Conservation (phyloP, 2,797 vertebrate species). For the Borostomias antarcticus region DNA sequence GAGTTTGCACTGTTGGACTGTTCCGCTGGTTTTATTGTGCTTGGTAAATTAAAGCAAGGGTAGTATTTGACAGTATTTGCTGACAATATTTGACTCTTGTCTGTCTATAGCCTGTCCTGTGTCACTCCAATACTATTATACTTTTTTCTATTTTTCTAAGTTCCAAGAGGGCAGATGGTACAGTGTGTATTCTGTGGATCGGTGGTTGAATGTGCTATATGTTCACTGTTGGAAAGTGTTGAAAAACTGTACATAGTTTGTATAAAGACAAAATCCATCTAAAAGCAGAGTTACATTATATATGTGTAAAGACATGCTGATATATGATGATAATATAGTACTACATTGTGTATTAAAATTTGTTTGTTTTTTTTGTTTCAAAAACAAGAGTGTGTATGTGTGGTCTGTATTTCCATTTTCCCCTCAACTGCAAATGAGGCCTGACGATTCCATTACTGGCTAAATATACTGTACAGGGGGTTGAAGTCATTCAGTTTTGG, state of each 20-base stretch:
- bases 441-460: too few species aligned
- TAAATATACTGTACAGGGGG: background rate
- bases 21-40: too few species aligned
- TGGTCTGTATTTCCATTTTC: constrained; percentile 1
- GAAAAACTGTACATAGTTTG: constrained; percentile 46
- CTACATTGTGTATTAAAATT: constrained; percentile 54
- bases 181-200: constrained; percentile 36
- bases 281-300: constrained; percentile 27
- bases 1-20: too few species aligned
- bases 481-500: background rate
- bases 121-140: too few species aligned
- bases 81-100: too few species aligned
- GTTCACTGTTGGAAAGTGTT: constrained; percentile 32
- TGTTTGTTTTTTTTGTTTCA: constrained; percentile 43
- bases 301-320: constrained; percentile 39
- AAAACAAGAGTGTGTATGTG: constrained; percentile 9
- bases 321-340: constrained; percentile 44
- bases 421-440: too few species aligned
- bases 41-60: too few species aligned
- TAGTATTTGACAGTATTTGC: too few species aligned
- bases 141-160: constrained; percentile 22
- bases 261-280: constrained; percentile 30
- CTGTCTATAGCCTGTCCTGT: too few species aligned
- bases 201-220: constrained; percentile 17
- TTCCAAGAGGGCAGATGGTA: constrained; percentile 26